phyloP scores from a whole-genome alignment of 1,140 invertebrate genomes.

The Drosophila setifemur region DNA sequence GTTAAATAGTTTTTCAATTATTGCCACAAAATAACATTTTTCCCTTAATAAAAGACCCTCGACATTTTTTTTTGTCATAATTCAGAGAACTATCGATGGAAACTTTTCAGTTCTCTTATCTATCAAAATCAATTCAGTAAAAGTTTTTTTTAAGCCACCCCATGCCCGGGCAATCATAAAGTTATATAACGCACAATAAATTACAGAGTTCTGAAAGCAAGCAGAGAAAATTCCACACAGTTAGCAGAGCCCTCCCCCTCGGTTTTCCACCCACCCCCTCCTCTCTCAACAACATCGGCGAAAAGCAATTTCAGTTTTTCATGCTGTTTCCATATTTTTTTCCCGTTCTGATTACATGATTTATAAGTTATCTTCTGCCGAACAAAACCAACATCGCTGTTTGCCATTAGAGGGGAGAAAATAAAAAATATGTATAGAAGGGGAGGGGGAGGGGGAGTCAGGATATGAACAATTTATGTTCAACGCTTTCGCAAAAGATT shows the following conservation, averaged over 20 bases:
- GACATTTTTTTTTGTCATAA: background rate
- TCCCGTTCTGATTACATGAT: conserved; percentile 74
- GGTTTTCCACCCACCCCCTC: background rate
- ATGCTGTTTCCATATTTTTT: conserved; percentile 45
- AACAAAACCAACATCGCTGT: conserved; percentile 40
- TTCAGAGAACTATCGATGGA: background rate
- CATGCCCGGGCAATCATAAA: conserved; percentile 58
- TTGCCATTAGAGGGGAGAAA: conserved; percentile 30
- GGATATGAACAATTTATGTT: conserved; percentile 68
- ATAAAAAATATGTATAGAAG: background rate
- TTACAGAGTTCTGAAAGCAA: conserved; percentile 72
- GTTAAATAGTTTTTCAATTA: background rate
- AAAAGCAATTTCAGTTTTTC: conserved; percentile 79
- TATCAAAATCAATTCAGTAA: conserved; percentile 53
- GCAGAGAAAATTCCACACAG: conserved; percentile 40
- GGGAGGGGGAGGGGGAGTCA: background rate
- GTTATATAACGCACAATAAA: conserved; percentile 79
- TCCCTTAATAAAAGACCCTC: no score
- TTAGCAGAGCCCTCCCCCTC: conserved; percentile 22
- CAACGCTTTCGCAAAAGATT: conserved; percentile 67
- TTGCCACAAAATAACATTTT: no score
- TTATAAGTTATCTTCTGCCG: conserved; percentile 77
- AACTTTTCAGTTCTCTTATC: conserved; percentile 39
- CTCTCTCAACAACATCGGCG: conserved; percentile 30
- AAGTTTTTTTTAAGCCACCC: conserved; percentile 45